Evolutionary conservation across 2,113 vertebrate genomes (phyloP), one percentile per base, ranked within the genome.

Genomic region (Spilogale gracilis): DNA sequence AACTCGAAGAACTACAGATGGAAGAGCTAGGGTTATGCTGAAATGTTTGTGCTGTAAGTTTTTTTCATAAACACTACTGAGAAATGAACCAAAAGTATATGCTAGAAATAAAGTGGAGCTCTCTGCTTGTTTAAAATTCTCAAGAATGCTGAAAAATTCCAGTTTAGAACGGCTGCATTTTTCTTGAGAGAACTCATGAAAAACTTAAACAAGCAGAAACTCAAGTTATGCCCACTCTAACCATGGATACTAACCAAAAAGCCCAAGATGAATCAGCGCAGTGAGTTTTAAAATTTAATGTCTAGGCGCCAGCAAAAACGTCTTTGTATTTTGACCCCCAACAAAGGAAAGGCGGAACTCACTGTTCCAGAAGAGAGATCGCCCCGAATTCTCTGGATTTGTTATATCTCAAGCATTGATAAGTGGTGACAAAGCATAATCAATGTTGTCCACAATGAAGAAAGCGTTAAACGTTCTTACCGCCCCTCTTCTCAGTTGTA

Each of bases 121-220:
- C 74, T 95, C 65, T 74, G 91, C 32, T 65, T 98, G 92, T 71
- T 97, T 96, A 97, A 98, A 98, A 97, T 97, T 43, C 95, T 95
- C 88, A 60, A 89, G 93, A 97, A 96, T 58, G 86, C 78, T 3
- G 5, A 81, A 96, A 82, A 96, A 92, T 93, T 92, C 96, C 90
- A 96, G 94, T 98, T 98, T 82, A 89, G 61, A 97, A 97, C 81
- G 98, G 97, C 2, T n/a, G 54, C 95, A 91, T 96, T 97, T 97
- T 95, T 97, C 88, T 98, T 56, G 43, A 96, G 84, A 43, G 71
- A 97, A 96, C 52, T 63, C 88, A 56, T 2, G 25, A 95, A 82
- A 96, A 95, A 81, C n/a, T 78, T 82, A 73, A 25, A 65, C 74
- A 96, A 93, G 97, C 79, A 95, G 76, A 95, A 91, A 95, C 43